A percentile compares a stretch with the other conserved stretches of the same genome.
These are phyloP conservation scores for Coregonus sp. DNA, from an alignment of 2,797 vertebrate species.

Conservation along the genomic window DNA sequence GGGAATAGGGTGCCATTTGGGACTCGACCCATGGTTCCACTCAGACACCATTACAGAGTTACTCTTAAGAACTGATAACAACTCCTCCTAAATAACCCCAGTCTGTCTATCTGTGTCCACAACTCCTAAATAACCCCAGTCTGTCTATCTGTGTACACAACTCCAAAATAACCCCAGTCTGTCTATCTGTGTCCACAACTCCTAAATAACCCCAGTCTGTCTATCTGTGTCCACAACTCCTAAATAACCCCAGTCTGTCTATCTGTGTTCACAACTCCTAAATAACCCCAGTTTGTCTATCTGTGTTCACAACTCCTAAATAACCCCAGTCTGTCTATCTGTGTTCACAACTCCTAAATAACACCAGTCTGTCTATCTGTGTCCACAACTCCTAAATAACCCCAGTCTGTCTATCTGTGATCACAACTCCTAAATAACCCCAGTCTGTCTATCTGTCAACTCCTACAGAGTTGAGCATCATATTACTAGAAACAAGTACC, in stretches of 20 bases:
- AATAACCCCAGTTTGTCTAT: no score
- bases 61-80: not conserved
- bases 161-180: not conserved
- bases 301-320: no score
- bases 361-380: no score
- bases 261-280: not conserved
- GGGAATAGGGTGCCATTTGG: not conserved
- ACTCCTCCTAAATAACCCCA: not conserved
- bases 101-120: not conserved
- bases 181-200: not conserved
- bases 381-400: no score
- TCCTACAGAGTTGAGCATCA: not conserved
- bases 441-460: no score
- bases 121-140: not conserved
- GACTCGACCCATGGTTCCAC: not conserved
- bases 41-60: not conserved
- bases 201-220: not conserved
- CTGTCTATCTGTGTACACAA: not conserved
- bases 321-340: no score
- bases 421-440: no score
- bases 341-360: no score
- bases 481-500: slow-evolving; percentile 56
- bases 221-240: not conserved
- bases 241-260: not conserved
- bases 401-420: no score